phyloP scores from a whole-genome alignment of 2,113 vertebrate genomes.

The Lepus americanus region DNA sequence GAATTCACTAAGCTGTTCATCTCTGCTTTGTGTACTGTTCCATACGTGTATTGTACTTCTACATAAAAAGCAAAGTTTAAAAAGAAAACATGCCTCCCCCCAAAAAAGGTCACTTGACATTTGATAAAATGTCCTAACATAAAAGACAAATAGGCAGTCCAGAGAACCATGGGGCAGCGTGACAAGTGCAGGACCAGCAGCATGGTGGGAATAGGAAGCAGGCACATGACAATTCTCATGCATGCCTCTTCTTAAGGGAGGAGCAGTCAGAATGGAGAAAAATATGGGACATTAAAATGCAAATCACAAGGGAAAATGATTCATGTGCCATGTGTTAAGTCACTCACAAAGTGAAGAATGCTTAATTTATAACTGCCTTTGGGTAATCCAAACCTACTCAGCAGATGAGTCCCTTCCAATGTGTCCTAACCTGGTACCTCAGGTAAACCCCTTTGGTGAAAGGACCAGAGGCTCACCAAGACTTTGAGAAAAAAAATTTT shows the following conservation, averaged over 20 bases:
- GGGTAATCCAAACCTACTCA: neutral
- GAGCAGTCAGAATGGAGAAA: constrained; percentile 33
- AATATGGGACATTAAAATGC: constrained; percentile 25
- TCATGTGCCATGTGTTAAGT: neutral
- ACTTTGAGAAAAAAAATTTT: constrained; percentile 1
- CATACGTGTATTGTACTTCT: neutral
- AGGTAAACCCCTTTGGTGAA: neutral
- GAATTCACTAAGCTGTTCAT: neutral
- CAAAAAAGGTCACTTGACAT: neutral
- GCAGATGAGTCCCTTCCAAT: neutral
- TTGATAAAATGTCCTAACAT: constrained; percentile 30
- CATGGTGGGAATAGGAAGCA: neutral
- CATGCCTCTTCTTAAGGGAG: neutral
- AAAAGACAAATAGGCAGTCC: neutral
- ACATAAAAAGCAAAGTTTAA: constrained; percentile 5
- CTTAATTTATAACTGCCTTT: neutral
- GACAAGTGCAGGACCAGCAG: neutral
- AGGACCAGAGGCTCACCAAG: constrained; percentile 30
- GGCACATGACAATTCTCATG: neutral
- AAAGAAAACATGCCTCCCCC: neutral
- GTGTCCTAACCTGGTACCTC: neutral
- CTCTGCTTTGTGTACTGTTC: neutral
- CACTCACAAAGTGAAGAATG: neutral
- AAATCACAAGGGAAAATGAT: constrained; percentile 26
- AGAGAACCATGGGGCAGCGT: neutral